Conservation (phyloP, 2,113 vertebrate species). For the Antechinus flavipes region DNA sequence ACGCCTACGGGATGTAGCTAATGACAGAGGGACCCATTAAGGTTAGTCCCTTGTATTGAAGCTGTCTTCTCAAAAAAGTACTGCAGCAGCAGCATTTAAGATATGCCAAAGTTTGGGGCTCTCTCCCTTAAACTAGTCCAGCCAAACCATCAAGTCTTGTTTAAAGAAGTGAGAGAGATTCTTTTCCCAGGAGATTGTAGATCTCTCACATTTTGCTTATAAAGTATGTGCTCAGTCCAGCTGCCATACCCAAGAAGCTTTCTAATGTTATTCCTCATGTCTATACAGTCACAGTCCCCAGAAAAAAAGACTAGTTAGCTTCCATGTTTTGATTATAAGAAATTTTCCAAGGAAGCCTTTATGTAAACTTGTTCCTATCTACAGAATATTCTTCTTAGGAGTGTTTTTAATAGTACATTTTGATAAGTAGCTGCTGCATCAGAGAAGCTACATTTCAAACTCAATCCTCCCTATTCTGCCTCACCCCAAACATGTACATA, state of each 20-base stretch:
- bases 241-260: conserved; percentile 34
- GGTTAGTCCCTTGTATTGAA: conserved; percentile 13
- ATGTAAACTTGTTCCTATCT: neutral
- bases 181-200: neutral
- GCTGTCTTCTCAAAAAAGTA: conserved; percentile 28
- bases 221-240: conserved; percentile 36
- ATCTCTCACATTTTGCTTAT: conserved; percentile 14
- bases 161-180: conserved; percentile 32
- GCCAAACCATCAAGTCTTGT: neutral
- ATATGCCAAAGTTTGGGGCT: conserved; percentile 44
- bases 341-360: conserved; percentile 40
- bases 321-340: conserved; percentile 29
- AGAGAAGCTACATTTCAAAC: conserved; percentile 12
- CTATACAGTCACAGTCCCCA: conserved; percentile 48
- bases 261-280: conserved; percentile 15
- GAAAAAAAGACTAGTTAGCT: conserved; percentile 39
- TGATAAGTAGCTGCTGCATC: neutral
- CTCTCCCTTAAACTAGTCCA: conserved; percentile 29
- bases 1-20: conserved; percentile 94
- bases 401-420: neutral
- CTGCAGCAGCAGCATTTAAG: conserved; percentile 30
- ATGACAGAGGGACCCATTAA: conserved; percentile 94
- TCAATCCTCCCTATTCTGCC: conserved; percentile 23
- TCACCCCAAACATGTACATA: conserved; percentile 31
- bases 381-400: neutral